Conservation (phyloP, 2,888 invertebrate genomes). For the Drosophila borealis region DNA sequence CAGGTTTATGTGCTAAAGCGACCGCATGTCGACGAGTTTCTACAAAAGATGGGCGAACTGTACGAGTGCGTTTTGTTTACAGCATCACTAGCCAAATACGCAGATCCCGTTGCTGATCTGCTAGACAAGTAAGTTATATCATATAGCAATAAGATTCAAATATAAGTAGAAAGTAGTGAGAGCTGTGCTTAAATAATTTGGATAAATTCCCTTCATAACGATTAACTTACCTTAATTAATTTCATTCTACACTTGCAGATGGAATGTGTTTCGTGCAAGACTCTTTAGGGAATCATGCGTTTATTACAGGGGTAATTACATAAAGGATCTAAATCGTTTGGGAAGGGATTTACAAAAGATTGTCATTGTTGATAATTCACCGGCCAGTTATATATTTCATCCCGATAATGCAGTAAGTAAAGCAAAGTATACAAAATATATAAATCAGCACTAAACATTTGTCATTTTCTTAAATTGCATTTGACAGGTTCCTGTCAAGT, state of each 20-base stretch:
- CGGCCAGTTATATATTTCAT: slow-evolving; percentile 99
- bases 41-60: slow-evolving; percentile 98
- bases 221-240: slow-evolving; percentile 7
- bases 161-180: not conserved
- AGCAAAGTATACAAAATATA: too few relatives aligned
- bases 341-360: slow-evolving; percentile 98
- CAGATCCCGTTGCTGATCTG: slow-evolving; percentile 99
- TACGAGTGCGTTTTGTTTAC: slow-evolving; percentile 99
- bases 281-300: slow-evolving; percentile 99
- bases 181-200: too few relatives aligned
- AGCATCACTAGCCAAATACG: slow-evolving; percentile 99
- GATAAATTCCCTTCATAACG: not conserved
- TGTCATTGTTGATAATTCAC: slow-evolving; percentile 99
- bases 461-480: not conserved
- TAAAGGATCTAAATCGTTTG: slow-evolving; percentile 99
- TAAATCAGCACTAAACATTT: not conserved
- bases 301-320: slow-evolving; percentile 99
- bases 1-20: slow-evolving; percentile 99
- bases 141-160: too few relatives aligned
- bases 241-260: slow-evolving; percentile 86
- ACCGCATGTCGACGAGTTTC: slow-evolving; percentile 99
- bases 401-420: slow-evolving; percentile 99
- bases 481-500: slow-evolving; percentile 96
- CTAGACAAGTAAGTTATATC: slow-evolving; percentile 89
- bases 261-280: slow-evolving; percentile 98